Percentiles rank a stretch among this genome's conserved stretches.
These are phyloP conservation scores for Petrosia ficiformis DNA, from an alignment of 37 sponge, comb jelly and placozoan species.

Conservation along the genomic window DNA sequence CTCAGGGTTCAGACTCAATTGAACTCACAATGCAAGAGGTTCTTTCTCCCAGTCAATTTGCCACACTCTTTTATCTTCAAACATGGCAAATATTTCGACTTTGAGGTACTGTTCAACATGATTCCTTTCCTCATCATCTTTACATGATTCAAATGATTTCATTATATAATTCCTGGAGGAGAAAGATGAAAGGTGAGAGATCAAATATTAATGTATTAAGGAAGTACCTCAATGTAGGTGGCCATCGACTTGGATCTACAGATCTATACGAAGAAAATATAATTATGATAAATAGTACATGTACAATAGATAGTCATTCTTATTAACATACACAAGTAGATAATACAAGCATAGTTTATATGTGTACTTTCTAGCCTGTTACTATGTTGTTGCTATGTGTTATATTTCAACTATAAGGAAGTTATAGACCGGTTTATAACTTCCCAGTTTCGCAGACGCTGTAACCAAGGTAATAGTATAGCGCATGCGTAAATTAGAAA, in stretches of 20 bases:
- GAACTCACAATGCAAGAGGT: constrained; percentile 72
- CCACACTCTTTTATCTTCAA: constrained; percentile 60
- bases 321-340: too few relatives aligned
- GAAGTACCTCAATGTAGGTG: constrained; percentile 17
- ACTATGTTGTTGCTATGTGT: too few relatives aligned
- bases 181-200: not conserved
- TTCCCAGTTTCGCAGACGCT: too few relatives aligned
- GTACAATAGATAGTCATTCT: too few relatives aligned
- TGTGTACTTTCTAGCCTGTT: too few relatives aligned
- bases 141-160: constrained; percentile 60
- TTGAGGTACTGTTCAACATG: constrained; percentile 53
- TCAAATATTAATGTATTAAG: not conserved
- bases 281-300: too few relatives aligned
- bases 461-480: too few relatives aligned
- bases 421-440: too few relatives aligned
- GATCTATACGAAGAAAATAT: constrained; percentile 4
- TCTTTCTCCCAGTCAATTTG: constrained; percentile 67
- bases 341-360: too few relatives aligned
- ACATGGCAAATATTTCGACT: constrained; percentile 45
- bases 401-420: too few relatives aligned
- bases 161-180: constrained; percentile 45
- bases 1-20: not conserved
- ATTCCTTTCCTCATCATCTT: constrained; percentile 46
- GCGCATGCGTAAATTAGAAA: too few relatives aligned
- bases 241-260: constrained; percentile 23